These are phyloP conservation scores for Willisornis vidua DNA, from an alignment of 2,113 vertebrate genomes.

Conservation along the genomic window DNA sequence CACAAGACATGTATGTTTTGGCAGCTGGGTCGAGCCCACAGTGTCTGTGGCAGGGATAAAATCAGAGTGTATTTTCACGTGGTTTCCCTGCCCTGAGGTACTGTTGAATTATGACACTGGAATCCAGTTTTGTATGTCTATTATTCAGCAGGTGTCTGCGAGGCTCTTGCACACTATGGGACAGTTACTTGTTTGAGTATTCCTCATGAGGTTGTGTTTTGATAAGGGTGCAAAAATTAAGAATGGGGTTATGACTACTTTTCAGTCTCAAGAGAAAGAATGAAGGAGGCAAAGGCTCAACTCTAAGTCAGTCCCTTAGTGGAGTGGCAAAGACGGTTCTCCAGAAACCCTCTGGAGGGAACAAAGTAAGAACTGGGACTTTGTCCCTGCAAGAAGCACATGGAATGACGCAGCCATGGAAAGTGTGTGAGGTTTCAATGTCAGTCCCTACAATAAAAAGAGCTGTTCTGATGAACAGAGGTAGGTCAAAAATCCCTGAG, in stretches of 20 bases:
- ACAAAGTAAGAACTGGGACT: background rate
- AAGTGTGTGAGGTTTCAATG: accelerated
- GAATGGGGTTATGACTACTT: background rate
- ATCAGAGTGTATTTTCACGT: background rate
- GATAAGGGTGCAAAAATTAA: background rate
- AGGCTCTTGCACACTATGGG: background rate
- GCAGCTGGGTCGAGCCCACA: background rate
- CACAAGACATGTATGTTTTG: background rate
- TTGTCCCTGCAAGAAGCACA: background rate
- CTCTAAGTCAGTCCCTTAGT: background rate
- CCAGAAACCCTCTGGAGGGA: background rate
- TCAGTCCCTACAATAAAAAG: background rate
- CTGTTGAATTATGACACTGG: background rate
- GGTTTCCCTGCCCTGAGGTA: background rate
- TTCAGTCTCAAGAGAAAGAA: background rate
- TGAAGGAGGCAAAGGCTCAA: background rate
- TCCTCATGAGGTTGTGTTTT: background rate
- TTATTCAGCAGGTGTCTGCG: background rate
- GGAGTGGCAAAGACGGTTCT: background rate
- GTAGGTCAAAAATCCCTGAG: background rate
- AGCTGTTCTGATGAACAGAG: background rate
- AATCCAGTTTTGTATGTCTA: background rate
- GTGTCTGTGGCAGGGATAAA: background rate
- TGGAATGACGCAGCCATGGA: background rate
- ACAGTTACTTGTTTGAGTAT: background rate